Evolutionary conservation across 2,888 invertebrate genomes (phyloP).

Genomic region (Eucera pruinosa): DNA sequence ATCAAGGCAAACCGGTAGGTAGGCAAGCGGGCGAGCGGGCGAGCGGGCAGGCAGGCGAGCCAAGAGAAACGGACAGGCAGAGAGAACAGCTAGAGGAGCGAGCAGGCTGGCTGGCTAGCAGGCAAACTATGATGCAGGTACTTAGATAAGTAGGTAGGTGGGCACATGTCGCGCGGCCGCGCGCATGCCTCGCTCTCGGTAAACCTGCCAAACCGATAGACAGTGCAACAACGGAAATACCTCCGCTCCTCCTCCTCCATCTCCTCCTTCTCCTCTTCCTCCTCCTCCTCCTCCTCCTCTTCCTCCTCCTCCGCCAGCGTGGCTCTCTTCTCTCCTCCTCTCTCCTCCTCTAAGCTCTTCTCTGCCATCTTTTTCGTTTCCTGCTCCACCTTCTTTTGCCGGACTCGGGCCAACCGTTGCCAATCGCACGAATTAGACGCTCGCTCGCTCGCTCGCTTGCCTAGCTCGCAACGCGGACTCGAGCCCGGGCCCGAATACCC

Average conservation of each 20-base stretch:
- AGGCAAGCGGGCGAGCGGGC: constrained; percentile 45
- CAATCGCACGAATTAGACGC: background rate
- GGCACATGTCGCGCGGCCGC: constrained; percentile 72
- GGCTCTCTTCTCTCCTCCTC: too few relatives aligned
- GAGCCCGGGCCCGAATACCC: too few relatives aligned
- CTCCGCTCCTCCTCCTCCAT: constrained; percentile 48
- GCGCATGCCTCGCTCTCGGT: constrained; percentile 67
- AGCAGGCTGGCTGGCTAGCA: constrained; percentile 49
- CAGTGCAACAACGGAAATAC: constrained; percentile 67
- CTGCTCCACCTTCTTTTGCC: constrained; percentile 15
- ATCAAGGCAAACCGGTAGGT: constrained; percentile 82
- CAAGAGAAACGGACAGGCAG: constrained; percentile 34
- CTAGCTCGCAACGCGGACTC: too few relatives aligned
- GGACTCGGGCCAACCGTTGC: background rate
- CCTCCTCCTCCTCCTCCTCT: too few relatives aligned
- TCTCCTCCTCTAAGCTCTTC: too few relatives aligned
- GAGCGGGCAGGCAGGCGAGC: constrained; percentile 45
- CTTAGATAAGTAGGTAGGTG: constrained; percentile 61
- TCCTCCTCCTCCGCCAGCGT: too few relatives aligned
- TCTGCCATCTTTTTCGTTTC: constrained; percentile 26
- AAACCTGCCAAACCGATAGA: constrained; percentile 69
- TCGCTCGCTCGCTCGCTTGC: background rate
- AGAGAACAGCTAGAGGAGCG: constrained; percentile 54
- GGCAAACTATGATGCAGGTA: constrained; percentile 63
- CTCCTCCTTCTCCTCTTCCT: too few relatives aligned